phyloP scores from a whole-genome alignment of 2,113 vertebrate genomes.

The Daphoenositta chrysoptera region DNA sequence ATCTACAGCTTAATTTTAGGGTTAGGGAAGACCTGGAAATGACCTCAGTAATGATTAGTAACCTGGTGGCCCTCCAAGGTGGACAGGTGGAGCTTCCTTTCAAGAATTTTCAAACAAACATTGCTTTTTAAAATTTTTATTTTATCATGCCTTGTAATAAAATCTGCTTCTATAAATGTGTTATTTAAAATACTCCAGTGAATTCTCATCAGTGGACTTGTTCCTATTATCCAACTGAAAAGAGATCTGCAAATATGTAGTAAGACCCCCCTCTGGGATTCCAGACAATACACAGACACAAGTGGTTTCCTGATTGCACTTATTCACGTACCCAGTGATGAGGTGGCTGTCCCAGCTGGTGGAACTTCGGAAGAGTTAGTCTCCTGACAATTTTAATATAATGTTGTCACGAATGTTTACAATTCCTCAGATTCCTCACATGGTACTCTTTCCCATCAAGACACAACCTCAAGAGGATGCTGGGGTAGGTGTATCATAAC shows the following conservation, averaged over 20 bases:
- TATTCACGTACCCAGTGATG: not conserved
- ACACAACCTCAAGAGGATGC: not conserved
- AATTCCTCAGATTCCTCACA: not conserved
- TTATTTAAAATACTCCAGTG: not conserved
- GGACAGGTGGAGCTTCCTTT: conserved; percentile 56
- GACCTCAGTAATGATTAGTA: conserved; percentile 30
- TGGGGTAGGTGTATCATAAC: not conserved
- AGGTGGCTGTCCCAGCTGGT: conserved; percentile 8
- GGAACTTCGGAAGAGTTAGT: not conserved
- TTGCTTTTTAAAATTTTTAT: not conserved
- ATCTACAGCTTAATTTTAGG: conserved; percentile 58
- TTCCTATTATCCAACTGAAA: not conserved
- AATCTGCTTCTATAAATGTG: not conserved
- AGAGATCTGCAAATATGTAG: not conserved
- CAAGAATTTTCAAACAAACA: not conserved
- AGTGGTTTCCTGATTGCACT: conserved; percentile 50
- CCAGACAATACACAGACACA: conserved; percentile 45
- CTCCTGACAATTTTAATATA: not conserved
- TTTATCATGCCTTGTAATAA: not conserved
- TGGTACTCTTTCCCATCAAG: not conserved
- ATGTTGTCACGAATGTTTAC: not conserved
- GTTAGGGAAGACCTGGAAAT: conserved; percentile 33
- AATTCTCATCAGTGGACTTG: not conserved
- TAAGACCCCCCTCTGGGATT: not conserved
- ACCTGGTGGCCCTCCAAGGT: not conserved